Conservation (phyloP, 1,140 invertebrate species). For the Bombus balteatus region DNA sequence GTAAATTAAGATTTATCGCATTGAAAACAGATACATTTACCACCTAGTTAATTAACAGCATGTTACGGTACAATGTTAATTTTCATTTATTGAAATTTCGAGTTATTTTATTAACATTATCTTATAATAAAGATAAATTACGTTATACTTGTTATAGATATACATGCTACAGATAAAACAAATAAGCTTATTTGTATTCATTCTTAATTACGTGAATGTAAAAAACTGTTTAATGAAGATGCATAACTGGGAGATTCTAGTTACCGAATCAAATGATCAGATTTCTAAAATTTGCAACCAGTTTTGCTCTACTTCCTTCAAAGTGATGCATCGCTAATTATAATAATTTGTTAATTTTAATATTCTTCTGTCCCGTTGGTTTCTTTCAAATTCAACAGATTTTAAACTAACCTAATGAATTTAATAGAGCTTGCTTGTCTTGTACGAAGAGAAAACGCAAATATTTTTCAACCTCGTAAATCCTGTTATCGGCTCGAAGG, state of each 20-base stretch:
- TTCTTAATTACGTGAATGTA: not conserved
- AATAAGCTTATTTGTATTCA: not conserved
- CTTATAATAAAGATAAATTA: no score
- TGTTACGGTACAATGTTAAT: no score
- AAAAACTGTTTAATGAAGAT: not conserved
- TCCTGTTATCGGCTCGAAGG: not conserved
- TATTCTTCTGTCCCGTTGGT: not conserved
- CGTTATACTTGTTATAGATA: no score
- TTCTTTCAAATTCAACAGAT: not conserved
- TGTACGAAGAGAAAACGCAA: not conserved
- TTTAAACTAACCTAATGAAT: slow-evolving; percentile 4
- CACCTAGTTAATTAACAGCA: no score
- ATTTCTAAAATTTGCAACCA: not conserved
- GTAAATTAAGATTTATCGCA: no score
- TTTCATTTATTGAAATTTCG: no score
- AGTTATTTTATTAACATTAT: no score
- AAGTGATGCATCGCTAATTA: not conserved
- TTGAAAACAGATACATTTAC: no score
- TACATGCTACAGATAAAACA: no score
- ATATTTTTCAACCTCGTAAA: not conserved
- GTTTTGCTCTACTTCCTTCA: not conserved
- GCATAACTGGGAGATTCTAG: not conserved
- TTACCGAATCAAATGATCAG: not conserved
- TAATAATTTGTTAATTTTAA: no score
- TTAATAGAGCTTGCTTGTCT: not conserved